These are phyloP conservation scores for Apoda limacodes DNA, from an alignment of 2,888 invertebrate species.

Conservation along the genomic window DNA sequence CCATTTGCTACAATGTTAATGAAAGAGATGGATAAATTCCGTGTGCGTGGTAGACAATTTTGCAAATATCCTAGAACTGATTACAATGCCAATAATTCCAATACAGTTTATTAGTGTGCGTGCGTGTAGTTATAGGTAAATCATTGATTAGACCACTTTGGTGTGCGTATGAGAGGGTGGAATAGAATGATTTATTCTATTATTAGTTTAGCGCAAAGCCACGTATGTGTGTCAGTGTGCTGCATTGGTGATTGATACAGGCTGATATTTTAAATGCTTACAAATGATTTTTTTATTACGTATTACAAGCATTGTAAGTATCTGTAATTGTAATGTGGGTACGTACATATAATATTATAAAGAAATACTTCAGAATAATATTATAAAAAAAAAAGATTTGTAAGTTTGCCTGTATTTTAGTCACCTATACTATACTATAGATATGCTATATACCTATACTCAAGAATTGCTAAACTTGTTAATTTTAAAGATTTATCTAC, in stretches of 20 bases:
- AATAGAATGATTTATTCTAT: conserved; percentile 67
- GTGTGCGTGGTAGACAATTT: conserved; percentile 44
- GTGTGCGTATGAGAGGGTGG: conserved; percentile 58
- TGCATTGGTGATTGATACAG: conserved; percentile 48
- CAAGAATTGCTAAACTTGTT: too few relatives aligned
- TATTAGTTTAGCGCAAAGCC: conserved; percentile 69
- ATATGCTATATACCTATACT: too few relatives aligned
- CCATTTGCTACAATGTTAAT: conserved; percentile 18
- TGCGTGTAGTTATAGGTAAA: conserved; percentile 37
- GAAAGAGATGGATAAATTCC: conserved; percentile 37
- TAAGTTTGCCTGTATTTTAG: too few relatives aligned
- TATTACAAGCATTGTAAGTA: background rate
- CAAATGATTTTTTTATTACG: conserved; percentile 4
- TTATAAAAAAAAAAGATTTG: too few relatives aligned
- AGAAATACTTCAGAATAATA: too few relatives aligned
- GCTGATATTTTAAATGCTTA: conserved; percentile 23
- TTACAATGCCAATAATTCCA: conserved; percentile 65
- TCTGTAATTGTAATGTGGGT: background rate
- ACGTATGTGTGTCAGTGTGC: conserved; percentile 67
- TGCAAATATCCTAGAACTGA: conserved; percentile 63
- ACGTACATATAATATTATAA: conserved; percentile 4
- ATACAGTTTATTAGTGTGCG: conserved; percentile 33
- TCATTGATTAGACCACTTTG: conserved; percentile 42
- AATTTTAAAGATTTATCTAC: too few relatives aligned
- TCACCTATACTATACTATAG: too few relatives aligned